Conservation (phyloP, 2,888 invertebrate genomes). For the Drosophila acutilabella region DNA sequence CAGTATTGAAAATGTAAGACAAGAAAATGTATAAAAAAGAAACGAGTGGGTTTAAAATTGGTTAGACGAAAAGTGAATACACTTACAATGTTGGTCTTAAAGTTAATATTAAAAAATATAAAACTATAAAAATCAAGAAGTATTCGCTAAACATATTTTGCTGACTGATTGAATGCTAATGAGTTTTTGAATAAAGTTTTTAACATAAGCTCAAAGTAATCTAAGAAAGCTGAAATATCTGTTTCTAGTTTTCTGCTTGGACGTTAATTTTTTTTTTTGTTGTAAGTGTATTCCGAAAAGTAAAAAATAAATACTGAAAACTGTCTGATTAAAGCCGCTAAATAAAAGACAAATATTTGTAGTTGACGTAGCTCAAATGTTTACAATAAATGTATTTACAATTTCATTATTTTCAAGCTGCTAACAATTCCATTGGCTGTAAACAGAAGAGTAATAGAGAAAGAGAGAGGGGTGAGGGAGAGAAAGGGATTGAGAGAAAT, state of each 20-base stretch:
- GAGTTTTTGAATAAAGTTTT: no score
- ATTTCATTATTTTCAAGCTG: slow-evolving; percentile 69
- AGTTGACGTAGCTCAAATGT: slow-evolving; percentile 64
- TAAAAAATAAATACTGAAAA: slow-evolving; percentile 29
- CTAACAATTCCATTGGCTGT: slow-evolving; percentile 52
- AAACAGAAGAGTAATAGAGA: slow-evolving; percentile 59
- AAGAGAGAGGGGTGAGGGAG: slow-evolving; percentile 35
- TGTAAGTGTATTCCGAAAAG: not conserved
- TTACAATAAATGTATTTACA: slow-evolving; percentile 73
- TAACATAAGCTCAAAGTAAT: no score
- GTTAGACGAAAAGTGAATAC: not conserved
- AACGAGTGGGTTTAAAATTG: not conserved
- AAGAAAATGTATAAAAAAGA: slow-evolving; percentile 4
- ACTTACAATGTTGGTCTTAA: not conserved
- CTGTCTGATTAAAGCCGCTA: slow-evolving; percentile 44
- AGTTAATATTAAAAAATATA: not conserved
- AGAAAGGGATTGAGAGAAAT: not conserved
- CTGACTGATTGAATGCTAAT: no score
- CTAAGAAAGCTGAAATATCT: no score
- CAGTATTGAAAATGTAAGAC: slow-evolving; percentile 19
- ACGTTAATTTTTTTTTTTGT: not conserved
- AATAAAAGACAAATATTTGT: slow-evolving; percentile 63
- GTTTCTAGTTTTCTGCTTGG: no score
- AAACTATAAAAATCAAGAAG: not conserved
- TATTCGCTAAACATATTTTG: no score